Evolutionary conservation across 2,113 vertebrate genomes (phyloP), one percentile per base, ranked within the genome.

Genomic region (Phycodurus eques): DNA sequence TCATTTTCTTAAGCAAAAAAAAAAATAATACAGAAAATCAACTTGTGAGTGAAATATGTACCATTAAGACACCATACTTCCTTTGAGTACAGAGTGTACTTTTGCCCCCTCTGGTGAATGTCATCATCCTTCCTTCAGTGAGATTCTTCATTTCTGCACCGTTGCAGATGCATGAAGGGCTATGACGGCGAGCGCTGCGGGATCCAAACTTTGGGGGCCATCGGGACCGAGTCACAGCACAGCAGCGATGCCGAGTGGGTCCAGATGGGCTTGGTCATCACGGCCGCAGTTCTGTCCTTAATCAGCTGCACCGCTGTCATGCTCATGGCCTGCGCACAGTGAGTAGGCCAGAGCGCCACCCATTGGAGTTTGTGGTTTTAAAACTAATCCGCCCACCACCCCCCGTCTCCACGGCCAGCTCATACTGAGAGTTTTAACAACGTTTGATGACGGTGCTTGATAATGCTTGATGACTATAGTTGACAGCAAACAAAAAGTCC

Each of bases 311-410:
- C 68, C 0, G 91, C 91, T 74, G 88, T 93, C 59, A 74, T 94
- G 51, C 88, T 94, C 72, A 92, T 93, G 89, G 82, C 90, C 68
- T 93, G 89, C 67, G 88, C 90, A 42, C 92, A 93, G 93, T 94
- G 76, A 90, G 93, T 91, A 63, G 2, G 19, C 35, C 35, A 19
- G 4, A 33, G 10, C 56, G 1, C 11, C 10, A 1, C 14, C 49
- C 19, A 11, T 53, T 51, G 33, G 33, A 13, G 22, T 33, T 61
- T 61, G 11, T 0, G 14, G 11, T 13, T 17, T 31, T 10, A 2
- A 62, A 62, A 6, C 10, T n/a, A n/a, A n/a, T n/a, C n/a, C n/a
- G n/a, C n/a, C n/a, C n/a, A n/a, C n/a, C n/a, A n/a, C n/a, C n/a
- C n/a, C n/a, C 27, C 27, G 27, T 27, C 27, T 27, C 27, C 27